These are phyloP conservation scores for Zapus hudsonius DNA, from an alignment of 2,113 vertebrate genomes.

Conservation along the genomic window DNA sequence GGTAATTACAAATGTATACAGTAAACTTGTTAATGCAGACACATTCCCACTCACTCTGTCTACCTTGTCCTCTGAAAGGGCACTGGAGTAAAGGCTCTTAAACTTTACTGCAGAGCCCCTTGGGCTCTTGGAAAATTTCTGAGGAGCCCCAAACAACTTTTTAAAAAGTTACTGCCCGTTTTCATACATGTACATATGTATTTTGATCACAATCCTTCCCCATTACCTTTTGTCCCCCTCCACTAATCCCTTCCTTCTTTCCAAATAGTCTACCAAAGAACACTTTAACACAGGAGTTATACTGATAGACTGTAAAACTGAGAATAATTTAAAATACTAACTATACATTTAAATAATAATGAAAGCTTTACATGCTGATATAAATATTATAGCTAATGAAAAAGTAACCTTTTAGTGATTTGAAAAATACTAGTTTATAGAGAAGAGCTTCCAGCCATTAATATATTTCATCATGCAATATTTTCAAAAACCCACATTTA, in stretches of 20 bases:
- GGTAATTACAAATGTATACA: conserved; percentile 14
- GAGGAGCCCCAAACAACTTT: not conserved
- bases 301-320: not conserved
- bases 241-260: too few relatives aligned
- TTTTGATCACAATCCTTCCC: too few relatives aligned
- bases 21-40: not conserved
- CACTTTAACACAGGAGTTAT: not conserved
- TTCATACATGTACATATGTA: too few relatives aligned
- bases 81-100: not conserved
- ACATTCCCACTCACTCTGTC: not conserved
- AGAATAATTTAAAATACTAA: conserved; percentile 28
- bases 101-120: not conserved
- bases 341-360: conserved; percentile 24
- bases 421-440: conserved; percentile 5
- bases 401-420: conserved; percentile 5
- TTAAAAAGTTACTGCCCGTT: too few relatives aligned
- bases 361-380: not conserved
- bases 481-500: not conserved
- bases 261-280: too few relatives aligned
- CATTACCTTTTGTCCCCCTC: too few relatives aligned
- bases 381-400: conserved; percentile 32
- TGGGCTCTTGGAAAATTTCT: not conserved
- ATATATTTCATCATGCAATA: not conserved
- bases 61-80: not conserved
- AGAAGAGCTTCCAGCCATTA: not conserved